A percentile compares a stretch with the other conserved stretches of the same genome.
These are phyloP conservation scores for Setophaga coronata DNA, from an alignment of 2,113 vertebrate genomes.

Conservation along the genomic window DNA sequence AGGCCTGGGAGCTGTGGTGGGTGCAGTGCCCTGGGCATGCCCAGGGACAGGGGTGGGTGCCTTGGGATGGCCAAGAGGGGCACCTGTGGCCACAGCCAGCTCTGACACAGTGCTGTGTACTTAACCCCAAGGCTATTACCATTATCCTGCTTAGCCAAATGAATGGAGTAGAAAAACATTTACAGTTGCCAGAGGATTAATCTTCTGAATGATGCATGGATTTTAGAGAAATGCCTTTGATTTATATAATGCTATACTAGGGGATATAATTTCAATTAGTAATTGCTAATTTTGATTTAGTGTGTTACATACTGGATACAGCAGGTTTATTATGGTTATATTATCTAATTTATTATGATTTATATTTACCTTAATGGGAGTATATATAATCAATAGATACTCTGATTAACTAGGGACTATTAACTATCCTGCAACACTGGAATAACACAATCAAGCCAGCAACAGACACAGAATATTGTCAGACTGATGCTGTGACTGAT, in stretches of 20 bases:
- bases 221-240: slow-evolving; percentile 48
- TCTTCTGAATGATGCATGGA: slow-evolving; percentile 41
- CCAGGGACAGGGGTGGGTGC: background rate
- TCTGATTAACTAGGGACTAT: slow-evolving; percentile 21
- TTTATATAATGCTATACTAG: slow-evolving; percentile 42
- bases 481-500: slow-evolving; percentile 6
- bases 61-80: background rate
- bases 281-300: slow-evolving; percentile 65
- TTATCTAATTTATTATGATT: slow-evolving; percentile 53
- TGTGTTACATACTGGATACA: background rate
- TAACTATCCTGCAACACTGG: background rate
- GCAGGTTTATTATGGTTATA: slow-evolving; percentile 30
- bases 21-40: background rate
- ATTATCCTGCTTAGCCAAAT: slow-evolving; percentile 33
- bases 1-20: background rate
- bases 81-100: background rate
- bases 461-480: background rate
- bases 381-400: slow-evolving; percentile 49
- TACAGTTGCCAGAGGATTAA: slow-evolving; percentile 50
- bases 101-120: background rate
- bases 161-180: slow-evolving; percentile 44
- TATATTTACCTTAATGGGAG: slow-evolving; percentile 41
- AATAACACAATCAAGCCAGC: slow-evolving; percentile 4
- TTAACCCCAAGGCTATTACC: slow-evolving; percentile 32
- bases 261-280: slow-evolving; percentile 63